Evolutionary conservation across 2,888 invertebrate species (phyloP), one percentile per base, ranked within the genome.

Genomic region (Drosophila falleni): DNA sequence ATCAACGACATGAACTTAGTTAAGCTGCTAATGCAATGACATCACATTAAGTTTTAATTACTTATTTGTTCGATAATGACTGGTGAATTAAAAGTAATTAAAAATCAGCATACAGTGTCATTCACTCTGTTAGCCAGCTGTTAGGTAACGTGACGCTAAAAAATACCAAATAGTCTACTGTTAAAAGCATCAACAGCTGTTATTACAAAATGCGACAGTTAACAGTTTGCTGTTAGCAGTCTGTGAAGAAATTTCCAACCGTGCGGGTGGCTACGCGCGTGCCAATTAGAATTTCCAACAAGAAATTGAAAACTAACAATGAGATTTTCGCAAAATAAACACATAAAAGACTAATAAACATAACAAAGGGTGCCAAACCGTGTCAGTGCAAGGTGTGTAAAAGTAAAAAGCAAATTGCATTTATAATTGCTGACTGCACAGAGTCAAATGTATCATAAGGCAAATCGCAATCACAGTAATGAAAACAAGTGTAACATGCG

Each of bases 401-500:
- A 37, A 26, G 16, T 42, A 19, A 33, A 29, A 67, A 42, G 26
- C 47, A 51, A 55, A 29, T 29, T 13, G 29, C 56, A 64, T 26
- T 37, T 15, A 47, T 56, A 41, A 29, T 23, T 53, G 47, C 39
- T 33, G 41, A 37, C 44, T 37, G 39, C 42, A 49, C 23, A 29
- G 41, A 66, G 44, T 54, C 51, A 58, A 65, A 68, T 59, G 68
- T 62, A 63, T 29, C 29, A 29, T 37, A 49, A 41, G 39, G 47
- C 66, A 63, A 78, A 78, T 49, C 47, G 60, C 68, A 76, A 78
- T 63, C 50, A 65, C 72, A 72, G 68, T 62, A 59, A 59, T 58
- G 63, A 78, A 85, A 85, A 83, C 83, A 87, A 83, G 88, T 83
- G 88, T 74, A 81, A 74, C 71, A 65, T 68, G 19, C 61, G 72